These are phyloP conservation scores for Danaus plexippus DNA, from an alignment of 1,140 invertebrate genomes.

Conservation along the genomic window DNA sequence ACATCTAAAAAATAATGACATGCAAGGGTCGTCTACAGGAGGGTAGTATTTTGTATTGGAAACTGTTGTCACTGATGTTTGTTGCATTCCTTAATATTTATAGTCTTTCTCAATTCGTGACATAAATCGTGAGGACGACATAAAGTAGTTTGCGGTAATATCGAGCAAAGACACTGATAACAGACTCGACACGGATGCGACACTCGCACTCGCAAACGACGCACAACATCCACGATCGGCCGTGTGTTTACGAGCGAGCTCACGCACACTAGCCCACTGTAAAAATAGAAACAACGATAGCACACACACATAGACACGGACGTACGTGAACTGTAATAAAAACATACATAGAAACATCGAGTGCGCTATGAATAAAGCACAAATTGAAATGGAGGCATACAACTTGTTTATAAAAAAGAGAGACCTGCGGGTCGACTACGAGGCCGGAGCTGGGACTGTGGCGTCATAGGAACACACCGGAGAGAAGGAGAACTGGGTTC, in stretches of 20 bases:
- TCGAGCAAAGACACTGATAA: slow-evolving; percentile 57
- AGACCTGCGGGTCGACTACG: slow-evolving; percentile 19
- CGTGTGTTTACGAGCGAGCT: slow-evolving; percentile 22
- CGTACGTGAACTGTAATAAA: slow-evolving; percentile 67
- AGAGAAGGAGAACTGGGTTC: slow-evolving; percentile 47
- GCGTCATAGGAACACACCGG: slow-evolving; percentile 15
- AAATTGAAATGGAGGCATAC: slow-evolving; percentile 52
- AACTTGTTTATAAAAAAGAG: slow-evolving; percentile 30
- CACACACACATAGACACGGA: slow-evolving; percentile 67
- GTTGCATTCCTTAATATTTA: too few relatives aligned
- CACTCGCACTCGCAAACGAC: slow-evolving; percentile 30
- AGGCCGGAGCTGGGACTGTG: slow-evolving; percentile 10
- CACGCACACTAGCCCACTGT: slow-evolving; percentile 35
- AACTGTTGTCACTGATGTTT: too few relatives aligned
- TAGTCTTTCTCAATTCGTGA: slow-evolving; percentile 14
- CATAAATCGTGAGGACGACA: slow-evolving; percentile 29
- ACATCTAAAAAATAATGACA: too few relatives aligned
- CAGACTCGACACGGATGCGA: slow-evolving; percentile 55
- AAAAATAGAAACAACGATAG: slow-evolving; percentile 65
- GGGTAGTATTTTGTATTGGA: too few relatives aligned
- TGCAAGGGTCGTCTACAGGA: too few relatives aligned
- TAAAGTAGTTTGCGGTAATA: slow-evolving; percentile 44
- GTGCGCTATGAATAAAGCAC: slow-evolving; percentile 55
- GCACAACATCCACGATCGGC: too few relatives aligned
- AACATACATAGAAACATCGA: slow-evolving; percentile 57